phyloP scores from a whole-genome alignment of 2,113 vertebrate species.

The Nyctereutes procyonoides region DNA sequence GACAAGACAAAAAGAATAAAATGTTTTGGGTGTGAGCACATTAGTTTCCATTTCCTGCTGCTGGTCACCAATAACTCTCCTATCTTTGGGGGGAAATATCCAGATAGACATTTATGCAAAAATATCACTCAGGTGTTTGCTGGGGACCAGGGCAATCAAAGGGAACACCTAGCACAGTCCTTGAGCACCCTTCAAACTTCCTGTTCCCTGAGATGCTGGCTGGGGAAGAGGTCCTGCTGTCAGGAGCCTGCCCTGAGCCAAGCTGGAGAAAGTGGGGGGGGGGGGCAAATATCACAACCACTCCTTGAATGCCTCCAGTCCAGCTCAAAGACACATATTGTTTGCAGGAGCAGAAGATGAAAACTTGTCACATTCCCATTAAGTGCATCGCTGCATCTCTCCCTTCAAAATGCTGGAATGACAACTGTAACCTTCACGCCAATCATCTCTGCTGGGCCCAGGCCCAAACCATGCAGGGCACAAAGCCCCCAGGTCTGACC shows the following conservation, averaged over 20 bases:
- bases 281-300: background rate
- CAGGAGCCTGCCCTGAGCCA: background rate
- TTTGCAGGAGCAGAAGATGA: conserved; percentile 62
- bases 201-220: background rate
- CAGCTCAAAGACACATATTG: conserved; percentile 64
- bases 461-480: conserved; percentile 48
- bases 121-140: conserved; percentile 60
- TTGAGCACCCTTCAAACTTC: conserved; percentile 41
- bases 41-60: conserved; percentile 88
- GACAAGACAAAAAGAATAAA: conserved; percentile 89
- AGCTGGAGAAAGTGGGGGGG: background rate
- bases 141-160: background rate
- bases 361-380: conserved; percentile 70
- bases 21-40: conserved; percentile 87
- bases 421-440: conserved; percentile 75
- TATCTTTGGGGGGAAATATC: conserved; percentile 52
- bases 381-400: conserved; percentile 31
- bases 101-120: conserved; percentile 44
- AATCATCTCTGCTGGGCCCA: conserved; percentile 59
- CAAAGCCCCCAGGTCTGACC: conserved; percentile 71
- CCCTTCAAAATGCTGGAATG: conserved; percentile 70
- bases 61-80: conserved; percentile 82
- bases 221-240: background rate
- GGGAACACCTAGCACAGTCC: conserved; percentile 25
- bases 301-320: conserved; percentile 7